Percentiles rank a stretch among this genome's conserved stretches.
Conservation (phyloP, 1,140 invertebrate species). For the Drosophila baimaii region DNA sequence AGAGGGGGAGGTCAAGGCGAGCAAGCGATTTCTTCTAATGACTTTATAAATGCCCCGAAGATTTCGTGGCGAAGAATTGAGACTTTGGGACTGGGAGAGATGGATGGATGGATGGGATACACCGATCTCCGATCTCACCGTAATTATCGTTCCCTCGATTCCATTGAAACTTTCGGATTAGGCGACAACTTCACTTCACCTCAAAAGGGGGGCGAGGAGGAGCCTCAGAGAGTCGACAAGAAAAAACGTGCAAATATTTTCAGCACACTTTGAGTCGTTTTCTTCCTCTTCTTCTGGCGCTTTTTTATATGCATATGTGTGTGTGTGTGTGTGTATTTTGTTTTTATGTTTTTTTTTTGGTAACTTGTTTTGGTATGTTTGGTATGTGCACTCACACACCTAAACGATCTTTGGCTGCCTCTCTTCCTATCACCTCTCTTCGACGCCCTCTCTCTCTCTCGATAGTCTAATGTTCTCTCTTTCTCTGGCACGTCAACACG, state of each 20-base stretch:
- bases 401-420: slow-evolving; percentile 4
- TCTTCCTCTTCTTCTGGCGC: slow-evolving; percentile 14
- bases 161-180: slow-evolving; percentile 48
- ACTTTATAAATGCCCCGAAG: slow-evolving; percentile 37
- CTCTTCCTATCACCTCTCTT: background rate
- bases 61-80: slow-evolving; percentile 7
- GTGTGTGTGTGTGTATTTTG: background rate
- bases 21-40: slow-evolving; percentile 41
- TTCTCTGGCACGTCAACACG: background rate
- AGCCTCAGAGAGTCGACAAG: slow-evolving; percentile 23
- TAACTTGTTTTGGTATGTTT: slow-evolving; percentile 66
- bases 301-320: background rate
- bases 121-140: slow-evolving; percentile 32
- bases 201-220: background rate
- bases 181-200: slow-evolving; percentile 29
- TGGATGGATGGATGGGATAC: too few relatives aligned
- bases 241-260: slow-evolving; percentile 79
- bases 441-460: background rate
- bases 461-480: slow-evolving; percentile 19
- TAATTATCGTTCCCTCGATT: slow-evolving; percentile 20
- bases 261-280: slow-evolving; percentile 54
- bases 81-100: slow-evolving; percentile 1
- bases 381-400: slow-evolving; percentile 47
- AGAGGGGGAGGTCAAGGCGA: slow-evolving; percentile 14
- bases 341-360: slow-evolving; percentile 12